Base-by-base conservation (phyloP, 2,888 invertebrate species). In the Cetonia aurata region DNA sequence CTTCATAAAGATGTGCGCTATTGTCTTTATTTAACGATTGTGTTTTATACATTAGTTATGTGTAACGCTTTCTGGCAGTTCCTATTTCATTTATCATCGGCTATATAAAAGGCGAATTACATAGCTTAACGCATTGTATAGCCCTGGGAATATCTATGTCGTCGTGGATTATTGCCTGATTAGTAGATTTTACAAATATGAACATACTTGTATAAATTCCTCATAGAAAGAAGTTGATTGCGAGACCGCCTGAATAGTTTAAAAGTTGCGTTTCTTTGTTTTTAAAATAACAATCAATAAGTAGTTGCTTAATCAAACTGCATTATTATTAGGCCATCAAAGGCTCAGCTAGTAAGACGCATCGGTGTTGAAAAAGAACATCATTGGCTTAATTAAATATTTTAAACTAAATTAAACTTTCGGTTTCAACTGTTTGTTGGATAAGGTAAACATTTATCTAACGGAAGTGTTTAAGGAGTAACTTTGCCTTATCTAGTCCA, bases 1-100 rank as follows among this genome's bases (percentile, higher is more conserved):
- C 73, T 72, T 55, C 57, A 66, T 70, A 70, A 70, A 70, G 67
- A 59, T 70, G 70, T 70, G 57, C 48, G 66, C 56, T 53, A 70
- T 65, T 66, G 59, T 25, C 25, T 3, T 56, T 67, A 70, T 70
- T 70, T 70, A 70, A 67, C 67, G 57, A 70, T 70, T 70, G 67
- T 57, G 57, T 59, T 56, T 4, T 67, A 67, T 66, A 59, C 67
- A 66, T 70, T 70, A 66, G 67, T 70, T 70, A 70, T 66, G 57
- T 70, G 67, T 70, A 65, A 62, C 70, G 70, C 65, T 66, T 44
- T 48, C 46, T 55, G 52, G 12, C 52, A 56, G 67, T 69, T 70
- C 70, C 70, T 70, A 59, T 70, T 57, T 44, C 66, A 70, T 70
- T 67, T 59, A 70, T 70, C 70, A 70, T 55, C 41, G 37, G 15